Conservation (phyloP, 1,140 invertebrate genomes). For the Uloborus diversus region DNA sequence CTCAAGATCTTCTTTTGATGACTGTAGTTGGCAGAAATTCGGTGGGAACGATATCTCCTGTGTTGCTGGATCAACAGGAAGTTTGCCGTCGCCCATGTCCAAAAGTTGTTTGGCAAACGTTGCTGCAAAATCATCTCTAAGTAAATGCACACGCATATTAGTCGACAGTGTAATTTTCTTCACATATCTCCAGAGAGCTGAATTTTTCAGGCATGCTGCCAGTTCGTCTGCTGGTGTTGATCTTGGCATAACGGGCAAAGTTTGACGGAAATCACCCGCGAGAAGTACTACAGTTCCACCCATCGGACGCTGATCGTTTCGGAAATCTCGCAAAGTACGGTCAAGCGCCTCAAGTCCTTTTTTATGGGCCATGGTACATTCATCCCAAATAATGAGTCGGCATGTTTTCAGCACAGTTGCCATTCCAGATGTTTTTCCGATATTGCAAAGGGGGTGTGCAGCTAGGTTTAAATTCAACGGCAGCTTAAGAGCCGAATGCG, state of each 20-base stretch:
- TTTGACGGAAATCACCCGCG: conserved; percentile 67
- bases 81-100: background rate
- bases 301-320: conserved; percentile 25
- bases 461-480: too few species aligned
- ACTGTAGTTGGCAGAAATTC: too few species aligned
- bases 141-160: background rate
- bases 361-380: background rate
- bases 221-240: conserved; percentile 14
- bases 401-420: background rate
- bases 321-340: conserved; percentile 3
- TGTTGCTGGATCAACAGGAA: too few species aligned
- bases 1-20: too few species aligned
- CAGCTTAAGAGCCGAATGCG: too few species aligned
- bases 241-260: conserved; percentile 63
- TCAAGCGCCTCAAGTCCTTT: conserved; percentile 2
- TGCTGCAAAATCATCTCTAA: background rate
- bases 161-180: background rate
- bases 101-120: background rate
- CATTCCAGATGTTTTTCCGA: background rate
- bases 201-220: background rate
- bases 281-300: conserved; percentile 62
- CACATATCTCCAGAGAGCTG: background rate
- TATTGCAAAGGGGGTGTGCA: too few species aligned
- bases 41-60: too few species aligned
- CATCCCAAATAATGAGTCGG: background rate